Conservation (phyloP, 2,888 invertebrate genomes). For the Unio pictorum region DNA sequence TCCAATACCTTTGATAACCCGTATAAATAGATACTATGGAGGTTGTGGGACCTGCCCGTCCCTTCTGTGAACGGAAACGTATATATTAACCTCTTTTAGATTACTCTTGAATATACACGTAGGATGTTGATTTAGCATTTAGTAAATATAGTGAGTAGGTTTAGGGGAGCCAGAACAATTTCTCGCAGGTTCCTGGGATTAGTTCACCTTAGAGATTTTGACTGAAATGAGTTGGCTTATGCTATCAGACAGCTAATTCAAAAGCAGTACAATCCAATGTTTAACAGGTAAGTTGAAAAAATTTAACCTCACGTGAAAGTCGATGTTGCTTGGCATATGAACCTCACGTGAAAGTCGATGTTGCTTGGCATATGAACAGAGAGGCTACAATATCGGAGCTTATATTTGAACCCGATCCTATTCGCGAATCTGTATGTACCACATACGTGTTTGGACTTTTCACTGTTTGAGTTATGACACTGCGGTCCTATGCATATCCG, state of each 20-base stretch:
- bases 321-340: conserved; percentile 26
- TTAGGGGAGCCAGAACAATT: conserved; percentile 2
- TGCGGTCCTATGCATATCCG: conserved; percentile 15
- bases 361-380: conserved; percentile 25
- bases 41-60: neutral
- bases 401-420: conserved; percentile 22
- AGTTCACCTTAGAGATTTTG: conserved; percentile 6
- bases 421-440: conserved; percentile 32
- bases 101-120: neutral
- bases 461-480: conserved; percentile 25
- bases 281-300: conserved; percentile 32
- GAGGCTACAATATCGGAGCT: conserved; percentile 36
- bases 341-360: conserved; percentile 10
- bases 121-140: neutral
- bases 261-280: conserved; percentile 4
- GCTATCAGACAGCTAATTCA: neutral
- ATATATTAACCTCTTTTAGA: neutral
- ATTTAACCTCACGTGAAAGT: conserved; percentile 13
- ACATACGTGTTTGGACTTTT: conserved; percentile 22
- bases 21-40: neutral
- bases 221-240: conserved; percentile 7
- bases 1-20: neutral
- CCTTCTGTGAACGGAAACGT: neutral
- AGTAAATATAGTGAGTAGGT: conserved; percentile 4
- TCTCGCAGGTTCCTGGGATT: neutral